Percentiles rank a stretch among this genome's conserved stretches.
phyloP scores from a whole-genome alignment of 1,140 invertebrate species.

The Orchesella cincta region DNA sequence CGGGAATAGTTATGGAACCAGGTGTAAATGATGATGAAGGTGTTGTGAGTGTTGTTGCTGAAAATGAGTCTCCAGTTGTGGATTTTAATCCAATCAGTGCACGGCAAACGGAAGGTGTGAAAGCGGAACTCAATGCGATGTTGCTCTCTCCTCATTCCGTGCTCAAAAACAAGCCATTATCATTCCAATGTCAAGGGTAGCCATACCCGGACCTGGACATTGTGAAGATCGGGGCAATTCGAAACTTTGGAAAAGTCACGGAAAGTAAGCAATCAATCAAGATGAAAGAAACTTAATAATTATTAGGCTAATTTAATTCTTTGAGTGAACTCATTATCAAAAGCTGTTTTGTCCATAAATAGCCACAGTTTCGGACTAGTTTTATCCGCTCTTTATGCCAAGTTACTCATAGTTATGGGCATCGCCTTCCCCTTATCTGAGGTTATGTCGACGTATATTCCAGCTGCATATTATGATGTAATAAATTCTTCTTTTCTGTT shows the following conservation, averaged over 20 bases:
- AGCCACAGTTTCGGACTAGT: conserved; percentile 82
- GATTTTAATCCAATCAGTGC: too few species aligned
- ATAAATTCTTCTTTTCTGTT: background rate
- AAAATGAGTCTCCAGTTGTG: too few species aligned
- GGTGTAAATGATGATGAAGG: background rate
- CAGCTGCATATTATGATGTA: conserved; percentile 28
- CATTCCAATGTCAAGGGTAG: conserved; percentile 3
- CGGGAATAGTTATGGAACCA: too few species aligned
- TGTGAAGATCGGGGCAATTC: conserved; percentile 12
- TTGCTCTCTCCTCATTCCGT: too few species aligned
- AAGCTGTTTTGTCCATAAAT: conserved; percentile 4
- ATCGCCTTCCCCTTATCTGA: conserved; percentile 56
- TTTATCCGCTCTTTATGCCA: conserved; percentile 89
- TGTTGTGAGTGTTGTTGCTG: background rate
- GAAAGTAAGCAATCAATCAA: conserved; percentile 41
- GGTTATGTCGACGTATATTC: conserved; percentile 27
- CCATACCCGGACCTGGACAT: background rate
- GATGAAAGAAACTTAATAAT: too few species aligned
- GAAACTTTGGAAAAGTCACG: conserved; percentile 40
- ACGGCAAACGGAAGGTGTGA: too few species aligned
- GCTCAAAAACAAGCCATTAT: background rate
- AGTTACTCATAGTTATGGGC: conserved; percentile 89
- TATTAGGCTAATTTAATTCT: too few species aligned
- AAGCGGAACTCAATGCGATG: too few species aligned
- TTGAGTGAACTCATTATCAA: background rate